These are phyloP conservation scores for Dasypogon diadema DNA, from an alignment of 2,888 invertebrate genomes.

Conservation along the genomic window DNA sequence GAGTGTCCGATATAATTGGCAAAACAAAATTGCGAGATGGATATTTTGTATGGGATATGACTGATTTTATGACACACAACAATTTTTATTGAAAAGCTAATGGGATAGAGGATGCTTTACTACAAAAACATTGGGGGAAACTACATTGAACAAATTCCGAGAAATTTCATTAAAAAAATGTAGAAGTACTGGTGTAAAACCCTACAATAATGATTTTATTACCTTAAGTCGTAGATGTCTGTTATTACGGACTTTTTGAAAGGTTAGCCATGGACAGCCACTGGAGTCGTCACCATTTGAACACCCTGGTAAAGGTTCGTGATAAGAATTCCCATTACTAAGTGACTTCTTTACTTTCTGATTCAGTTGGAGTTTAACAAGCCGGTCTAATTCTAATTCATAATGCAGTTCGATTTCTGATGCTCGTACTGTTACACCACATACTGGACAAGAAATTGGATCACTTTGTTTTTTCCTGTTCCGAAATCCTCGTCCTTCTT, in stretches of 20 bases:
- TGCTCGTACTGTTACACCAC: constrained; percentile 84
- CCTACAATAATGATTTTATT: too few species aligned
- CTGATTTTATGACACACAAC: too few species aligned
- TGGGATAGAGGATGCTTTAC: too few species aligned
- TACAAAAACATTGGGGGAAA: too few species aligned
- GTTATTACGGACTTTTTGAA: constrained; percentile 79
- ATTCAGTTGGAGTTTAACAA: constrained; percentile 70
- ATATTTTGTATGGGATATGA: too few species aligned
- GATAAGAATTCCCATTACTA: constrained; percentile 58
- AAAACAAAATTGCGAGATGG: too few species aligned
- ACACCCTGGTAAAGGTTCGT: constrained; percentile 58
- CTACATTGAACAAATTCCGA: too few species aligned
- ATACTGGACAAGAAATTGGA: constrained; percentile 87
- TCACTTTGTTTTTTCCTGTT: constrained; percentile 75
- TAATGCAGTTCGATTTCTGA: constrained; percentile 89
- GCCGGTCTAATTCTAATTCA: constrained; percentile 81
- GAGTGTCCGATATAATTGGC: too few species aligned
- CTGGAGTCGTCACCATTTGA: constrained; percentile 60
- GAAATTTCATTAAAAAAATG: too few species aligned
- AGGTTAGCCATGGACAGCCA: constrained; percentile 76
- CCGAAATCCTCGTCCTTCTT: constrained; percentile 64
- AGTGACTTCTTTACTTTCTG: constrained; percentile 54
- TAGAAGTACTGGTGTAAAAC: too few species aligned
- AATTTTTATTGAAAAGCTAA: too few species aligned
- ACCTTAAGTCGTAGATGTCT: constrained; percentile 76